Conservation (phyloP, 37 sponge, comb jelly and placozoan species). For the Ephydatia muelleri region DNA sequence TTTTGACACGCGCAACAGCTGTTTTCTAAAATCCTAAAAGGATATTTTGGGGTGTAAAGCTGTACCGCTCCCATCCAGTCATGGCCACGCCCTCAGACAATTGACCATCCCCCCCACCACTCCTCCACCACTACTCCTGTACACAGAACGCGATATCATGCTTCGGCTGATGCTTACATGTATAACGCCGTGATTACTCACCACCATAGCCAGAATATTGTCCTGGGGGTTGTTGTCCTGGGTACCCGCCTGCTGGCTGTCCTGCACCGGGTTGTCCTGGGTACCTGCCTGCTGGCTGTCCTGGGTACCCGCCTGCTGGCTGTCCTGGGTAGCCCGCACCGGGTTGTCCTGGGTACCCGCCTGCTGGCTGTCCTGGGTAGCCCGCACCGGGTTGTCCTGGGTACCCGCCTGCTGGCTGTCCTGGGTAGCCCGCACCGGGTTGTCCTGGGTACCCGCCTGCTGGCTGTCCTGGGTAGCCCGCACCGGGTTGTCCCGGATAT, state of each 20-base stretch:
- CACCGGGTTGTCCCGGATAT: constrained; percentile 29
- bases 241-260: constrained; percentile 26
- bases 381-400: constrained; percentile 30
- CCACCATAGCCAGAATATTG: neutral
- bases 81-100: too few species aligned
- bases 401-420: constrained; percentile 24
- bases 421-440: constrained; percentile 2
- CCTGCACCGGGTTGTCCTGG: constrained; percentile 12
- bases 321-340: constrained; percentile 36
- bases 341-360: constrained; percentile 51
- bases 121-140: too few species aligned
- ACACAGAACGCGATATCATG: neutral
- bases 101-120: too few species aligned
- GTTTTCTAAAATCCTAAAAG: too few species aligned
- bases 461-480: constrained; percentile 11
- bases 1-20: too few species aligned
- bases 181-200: neutral
- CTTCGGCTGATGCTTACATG: neutral
- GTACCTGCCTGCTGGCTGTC: constrained; percentile 15
- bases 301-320: constrained; percentile 35
- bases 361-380: constrained; percentile 30
- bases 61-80: too few species aligned
- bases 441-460: neutral
- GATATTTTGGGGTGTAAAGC: too few species aligned
- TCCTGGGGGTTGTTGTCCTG: constrained; percentile 28